A percentile compares a stretch with the other conserved stretches of the same genome.
These are phyloP conservation scores for Leucozona laternaria DNA, from an alignment of 2,888 invertebrate species.

Conservation along the genomic window DNA sequence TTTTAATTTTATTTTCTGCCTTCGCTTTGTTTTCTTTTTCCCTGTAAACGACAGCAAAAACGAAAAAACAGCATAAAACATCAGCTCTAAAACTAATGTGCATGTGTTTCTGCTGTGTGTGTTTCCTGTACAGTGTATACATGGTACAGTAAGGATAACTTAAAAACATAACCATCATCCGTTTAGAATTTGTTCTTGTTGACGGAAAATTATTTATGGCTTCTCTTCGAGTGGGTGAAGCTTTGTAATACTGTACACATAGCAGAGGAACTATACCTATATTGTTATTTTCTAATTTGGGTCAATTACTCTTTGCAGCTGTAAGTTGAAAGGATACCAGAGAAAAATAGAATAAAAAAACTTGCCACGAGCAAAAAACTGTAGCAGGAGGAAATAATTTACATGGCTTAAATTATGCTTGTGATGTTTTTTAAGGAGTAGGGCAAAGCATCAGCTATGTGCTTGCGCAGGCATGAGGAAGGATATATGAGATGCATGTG, in stretches of 20 bases:
- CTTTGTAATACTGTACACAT: conserved; percentile 2
- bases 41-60: conserved; percentile 6
- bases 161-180: conserved; percentile 20
- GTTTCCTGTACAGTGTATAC: neutral
- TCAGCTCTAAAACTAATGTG: neutral
- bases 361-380: neutral
- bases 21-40: neutral
- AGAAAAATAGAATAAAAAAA: conserved; percentile 9
- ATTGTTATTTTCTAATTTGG: conserved; percentile 44
- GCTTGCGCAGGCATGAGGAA: neutral
- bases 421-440: conserved; percentile 2
- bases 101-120: neutral
- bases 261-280: neutral
- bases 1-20: neutral
- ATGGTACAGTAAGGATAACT: neutral
- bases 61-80: conserved; percentile 9
- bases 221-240: conserved; percentile 24
- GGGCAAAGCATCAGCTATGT: neutral
- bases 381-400: conserved; percentile 7
- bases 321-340: conserved; percentile 28
- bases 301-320: conserved; percentile 50
- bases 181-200: conserved; percentile 18
- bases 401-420: conserved; percentile 19
- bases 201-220: conserved; percentile 33
- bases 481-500: conserved; percentile 26